Base-by-base conservation (phyloP, 2,888 invertebrate genomes). In the Caenorhabditis zanzibari region DNA sequence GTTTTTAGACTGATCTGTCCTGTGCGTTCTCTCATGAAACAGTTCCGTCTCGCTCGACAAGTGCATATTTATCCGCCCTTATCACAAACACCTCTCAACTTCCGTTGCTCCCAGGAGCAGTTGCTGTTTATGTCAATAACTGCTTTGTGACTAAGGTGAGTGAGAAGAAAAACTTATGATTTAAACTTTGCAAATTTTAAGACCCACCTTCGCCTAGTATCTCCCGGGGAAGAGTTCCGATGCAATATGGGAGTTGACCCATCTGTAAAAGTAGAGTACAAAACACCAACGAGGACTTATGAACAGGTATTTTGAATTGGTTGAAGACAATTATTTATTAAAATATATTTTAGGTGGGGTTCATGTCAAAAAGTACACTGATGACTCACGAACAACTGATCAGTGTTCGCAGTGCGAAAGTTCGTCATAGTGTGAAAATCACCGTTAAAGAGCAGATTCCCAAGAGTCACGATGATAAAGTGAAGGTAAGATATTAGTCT, bases 161-260 rank as follows among this genome's bases (percentile, higher is more conserved):
- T 28, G 16, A 63, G 38, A 54, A 26, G 54, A 10, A 41, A 24
- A 26, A 26, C 1, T 19, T 22, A 19, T 49, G 49, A 22, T 24
- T 12, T 44, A 10, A 0, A 49, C n/a, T n/a, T n/a, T n/a, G n/a
- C n/a, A 7, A 32, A n/a, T 44, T 85, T 88, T 59, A 80, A 92
- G 90, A 89, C 88, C 7, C 85, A 88, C 61, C 82, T 93, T 54
- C 91, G 91, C 24, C 86, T 92, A 5, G 93, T 93, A 1, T 89
- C 92, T 28, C 93, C 93, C 0, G 91, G 91, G 66, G 93, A 93
- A 81, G 93, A 93, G 81, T 93, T 93, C 86, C 88, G 90, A 47
- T 93, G 93, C 80, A 92, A 93, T 12, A 89, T 93, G 80, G 93
- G 93, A 12, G 92, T 93, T n/a, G 93, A 93, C 81, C 92, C 93